Conservation (phyloP, 2,113 vertebrate species). For the Eupsittula cactorum region DNA sequence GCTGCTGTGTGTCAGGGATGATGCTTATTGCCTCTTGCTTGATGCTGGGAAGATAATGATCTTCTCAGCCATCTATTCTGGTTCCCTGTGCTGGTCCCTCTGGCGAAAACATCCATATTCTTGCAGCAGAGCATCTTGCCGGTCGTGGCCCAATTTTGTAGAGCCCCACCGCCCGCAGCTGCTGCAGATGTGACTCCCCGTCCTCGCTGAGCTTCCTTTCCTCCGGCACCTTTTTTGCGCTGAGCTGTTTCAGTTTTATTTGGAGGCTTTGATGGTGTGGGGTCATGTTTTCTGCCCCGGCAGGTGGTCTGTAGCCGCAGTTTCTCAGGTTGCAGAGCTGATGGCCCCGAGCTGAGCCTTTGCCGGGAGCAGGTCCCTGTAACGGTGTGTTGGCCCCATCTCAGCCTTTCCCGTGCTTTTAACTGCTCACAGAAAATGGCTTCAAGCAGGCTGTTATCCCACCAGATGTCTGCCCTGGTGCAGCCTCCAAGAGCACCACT, state of each 20-base stretch:
- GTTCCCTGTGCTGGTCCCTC: background rate
- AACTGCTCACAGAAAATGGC: background rate
- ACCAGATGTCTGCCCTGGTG: background rate
- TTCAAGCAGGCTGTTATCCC: background rate
- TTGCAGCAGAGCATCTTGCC: background rate
- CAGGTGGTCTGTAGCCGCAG: background rate
- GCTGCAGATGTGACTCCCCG: rapidly evolving
- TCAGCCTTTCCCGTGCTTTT: background rate
- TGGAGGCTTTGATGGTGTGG: background rate
- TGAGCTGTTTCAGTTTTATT: background rate
- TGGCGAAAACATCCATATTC: background rate
- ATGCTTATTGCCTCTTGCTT: background rate
- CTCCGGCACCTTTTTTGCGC: background rate
- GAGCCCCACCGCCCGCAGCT: background rate
- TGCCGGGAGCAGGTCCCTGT: background rate
- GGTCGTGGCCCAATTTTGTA: background rate
- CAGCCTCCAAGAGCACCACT: background rate
- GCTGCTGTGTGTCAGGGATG: background rate
- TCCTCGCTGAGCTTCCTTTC: background rate
- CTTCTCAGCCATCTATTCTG: background rate
- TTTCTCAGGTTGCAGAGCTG: background rate
- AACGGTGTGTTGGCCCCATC: background rate
- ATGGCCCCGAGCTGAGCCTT: background rate
- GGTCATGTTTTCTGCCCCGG: background rate
- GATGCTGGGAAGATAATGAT: background rate